Conservation (phyloP, 1,140 invertebrate species). For the Caenorhabditis elegans region DNA sequence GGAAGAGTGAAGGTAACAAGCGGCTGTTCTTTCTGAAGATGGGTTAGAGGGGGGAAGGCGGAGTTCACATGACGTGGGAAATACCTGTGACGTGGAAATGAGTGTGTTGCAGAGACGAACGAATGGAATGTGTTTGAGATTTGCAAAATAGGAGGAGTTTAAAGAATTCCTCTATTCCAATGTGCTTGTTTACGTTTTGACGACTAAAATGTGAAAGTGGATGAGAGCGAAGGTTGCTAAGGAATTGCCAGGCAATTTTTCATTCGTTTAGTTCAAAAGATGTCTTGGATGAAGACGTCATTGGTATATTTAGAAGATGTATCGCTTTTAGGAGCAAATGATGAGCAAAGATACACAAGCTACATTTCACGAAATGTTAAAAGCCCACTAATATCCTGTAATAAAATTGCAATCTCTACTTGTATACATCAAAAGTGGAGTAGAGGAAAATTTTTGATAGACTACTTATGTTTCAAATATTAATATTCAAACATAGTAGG, state of each 20-base stretch:
- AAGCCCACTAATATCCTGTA: too few relatives aligned
- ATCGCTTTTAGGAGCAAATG: too few relatives aligned
- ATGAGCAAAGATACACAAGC: too few relatives aligned
- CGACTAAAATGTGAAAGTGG: not conserved
- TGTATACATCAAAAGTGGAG: too few relatives aligned
- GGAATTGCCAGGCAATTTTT: not conserved
- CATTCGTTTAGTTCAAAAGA: not conserved
- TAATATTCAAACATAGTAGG: too few relatives aligned
- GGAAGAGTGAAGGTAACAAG: not conserved
- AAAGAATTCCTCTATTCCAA: not conserved
- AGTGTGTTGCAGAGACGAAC: not conserved
- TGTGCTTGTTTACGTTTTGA: not conserved
- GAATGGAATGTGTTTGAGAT: not conserved
- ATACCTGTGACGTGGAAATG: not conserved
- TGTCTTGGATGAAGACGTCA: not conserved
- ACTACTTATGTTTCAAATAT: too few relatives aligned
- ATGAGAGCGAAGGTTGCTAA: slow-evolving; percentile 6
- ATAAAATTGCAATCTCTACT: too few relatives aligned
- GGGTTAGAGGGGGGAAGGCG: not conserved
- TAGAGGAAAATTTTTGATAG: too few relatives aligned
- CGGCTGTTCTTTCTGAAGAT: slow-evolving; percentile 8
- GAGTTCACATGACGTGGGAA: not conserved
- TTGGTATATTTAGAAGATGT: too few relatives aligned
- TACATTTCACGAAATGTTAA: too few relatives aligned
- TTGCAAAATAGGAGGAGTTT: not conserved